phyloP scores from a whole-genome alignment of 2,797 vertebrate species.

The Catostomus latipinnis region DNA sequence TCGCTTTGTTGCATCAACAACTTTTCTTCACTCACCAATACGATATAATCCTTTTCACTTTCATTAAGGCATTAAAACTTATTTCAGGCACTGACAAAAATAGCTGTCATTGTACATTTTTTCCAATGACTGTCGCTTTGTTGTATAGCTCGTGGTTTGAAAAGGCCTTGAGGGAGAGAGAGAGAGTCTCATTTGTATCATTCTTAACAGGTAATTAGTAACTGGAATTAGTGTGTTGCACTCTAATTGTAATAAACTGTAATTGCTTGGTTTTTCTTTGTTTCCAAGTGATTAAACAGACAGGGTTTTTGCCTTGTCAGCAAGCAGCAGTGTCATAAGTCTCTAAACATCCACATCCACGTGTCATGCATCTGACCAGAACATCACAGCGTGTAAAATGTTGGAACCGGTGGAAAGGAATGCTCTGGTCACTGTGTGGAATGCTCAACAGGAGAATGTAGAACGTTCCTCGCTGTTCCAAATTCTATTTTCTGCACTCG shows the following conservation, averaged over 20 bases:
- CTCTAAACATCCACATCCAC: not conserved
- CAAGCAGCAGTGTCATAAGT: not conserved
- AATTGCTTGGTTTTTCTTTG: not conserved
- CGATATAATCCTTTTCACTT: not conserved
- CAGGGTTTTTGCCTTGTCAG: not conserved
- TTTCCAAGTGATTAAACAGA: not conserved
- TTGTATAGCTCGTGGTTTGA: no score
- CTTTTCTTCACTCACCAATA: not conserved
- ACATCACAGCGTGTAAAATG: conserved; percentile 24
- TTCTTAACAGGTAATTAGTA: no score
- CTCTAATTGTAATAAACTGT: no score
- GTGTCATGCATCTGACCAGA: not conserved
- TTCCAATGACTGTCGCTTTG: no score
- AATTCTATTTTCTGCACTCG: conserved; percentile 30
- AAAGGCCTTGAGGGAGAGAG: no score
- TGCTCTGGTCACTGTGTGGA: conserved; percentile 28
- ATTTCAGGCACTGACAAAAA: not conserved
- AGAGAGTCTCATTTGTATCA: no score
- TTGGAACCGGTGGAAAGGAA: conserved; percentile 17
- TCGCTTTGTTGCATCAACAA: no score
- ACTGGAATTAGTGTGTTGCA: no score
- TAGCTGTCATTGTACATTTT: no score
- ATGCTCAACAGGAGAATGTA: conserved; percentile 20
- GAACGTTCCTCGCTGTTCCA: conserved; percentile 22
- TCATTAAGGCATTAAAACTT: not conserved